Evolutionary conservation across 2,113 vertebrate species (phyloP), one percentile per base, ranked within the genome.

Genomic region (Bolborhynchus lineola): DNA sequence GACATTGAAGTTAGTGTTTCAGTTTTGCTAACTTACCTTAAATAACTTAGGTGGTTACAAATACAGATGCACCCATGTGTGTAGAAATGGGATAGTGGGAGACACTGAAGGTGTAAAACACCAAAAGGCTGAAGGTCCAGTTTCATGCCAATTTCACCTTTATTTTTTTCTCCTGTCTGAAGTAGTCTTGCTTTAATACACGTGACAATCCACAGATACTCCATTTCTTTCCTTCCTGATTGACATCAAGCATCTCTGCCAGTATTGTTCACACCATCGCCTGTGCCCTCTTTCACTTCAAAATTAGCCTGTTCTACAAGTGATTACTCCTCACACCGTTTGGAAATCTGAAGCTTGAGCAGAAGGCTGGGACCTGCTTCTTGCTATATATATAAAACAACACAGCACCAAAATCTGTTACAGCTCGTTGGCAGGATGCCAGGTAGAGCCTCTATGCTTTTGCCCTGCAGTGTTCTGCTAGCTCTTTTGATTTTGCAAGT

Each of bases 361-460:
- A 94, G 95, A 94, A 94, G 96, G 95, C 92, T 96, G 90, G 41
- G 92, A 94, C 95, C 88, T 95, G 90, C 90, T 93, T 95, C 69
- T 84, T 95, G 91, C 95, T 95, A 92, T 93, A 94, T 95, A 91
- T 95, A 91, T 95, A 69, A 89, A 93, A 55, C 69, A 89, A 29
- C 83, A 63, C 77, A 55, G 80, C 33, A 84, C 88, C 86, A 78
- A 86, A 89, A 70, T 72, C 80, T 94, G 95, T 82, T 72, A 4
- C 4, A 92, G 70, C 77, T 86, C 2, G 35, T 55, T 93, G 95
- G 95, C 91, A 65, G 77, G 62, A 16, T 37, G 91, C 96, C 95
- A 86, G 74, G 49, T 39, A 13, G 29, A 93, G 62, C 91, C 93
- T 91, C 77, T 47, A 0, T 75, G 86, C 77, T 65, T 71, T 44